Evolutionary conservation across 1,140 invertebrate genomes (phyloP).

Genomic region (Diachasma alloeum): DNA sequence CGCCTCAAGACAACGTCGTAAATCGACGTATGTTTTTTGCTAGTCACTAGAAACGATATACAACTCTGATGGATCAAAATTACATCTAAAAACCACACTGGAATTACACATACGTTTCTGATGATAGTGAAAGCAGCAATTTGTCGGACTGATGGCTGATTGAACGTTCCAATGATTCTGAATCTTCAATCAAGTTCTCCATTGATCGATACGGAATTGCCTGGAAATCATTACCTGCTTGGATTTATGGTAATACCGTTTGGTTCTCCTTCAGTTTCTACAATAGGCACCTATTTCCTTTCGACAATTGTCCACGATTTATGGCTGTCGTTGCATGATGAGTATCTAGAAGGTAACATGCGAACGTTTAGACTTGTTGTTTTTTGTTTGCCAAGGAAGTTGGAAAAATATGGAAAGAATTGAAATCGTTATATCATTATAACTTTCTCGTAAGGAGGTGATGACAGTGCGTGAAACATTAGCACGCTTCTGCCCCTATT

Average conservation of each 20-base stretch:
- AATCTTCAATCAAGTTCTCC: neutral
- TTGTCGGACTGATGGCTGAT: neutral
- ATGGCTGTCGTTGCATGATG: neutral
- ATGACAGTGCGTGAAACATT: neutral
- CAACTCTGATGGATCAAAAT: neutral
- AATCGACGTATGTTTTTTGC: neutral
- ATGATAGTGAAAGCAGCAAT: neutral
- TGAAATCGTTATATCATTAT: conserved; percentile 1
- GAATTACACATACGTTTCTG: neutral
- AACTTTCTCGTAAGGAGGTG: neutral
- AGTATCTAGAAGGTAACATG: neutral
- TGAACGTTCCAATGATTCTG: neutral
- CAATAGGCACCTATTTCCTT: neutral
- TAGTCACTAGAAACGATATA: neutral
- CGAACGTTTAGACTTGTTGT: neutral
- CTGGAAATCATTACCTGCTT: neutral
- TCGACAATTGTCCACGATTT: neutral
- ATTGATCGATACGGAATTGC: neutral
- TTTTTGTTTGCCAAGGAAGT: neutral
- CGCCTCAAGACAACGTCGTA: neutral
- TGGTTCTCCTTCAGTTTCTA: neutral
- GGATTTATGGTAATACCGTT: neutral
- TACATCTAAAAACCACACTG: neutral
- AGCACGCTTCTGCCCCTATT: neutral
- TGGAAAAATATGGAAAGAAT: neutral